phyloP scores from a whole-genome alignment of 2,797 vertebrate genomes.

The Melanotaenia trifasciata region DNA sequence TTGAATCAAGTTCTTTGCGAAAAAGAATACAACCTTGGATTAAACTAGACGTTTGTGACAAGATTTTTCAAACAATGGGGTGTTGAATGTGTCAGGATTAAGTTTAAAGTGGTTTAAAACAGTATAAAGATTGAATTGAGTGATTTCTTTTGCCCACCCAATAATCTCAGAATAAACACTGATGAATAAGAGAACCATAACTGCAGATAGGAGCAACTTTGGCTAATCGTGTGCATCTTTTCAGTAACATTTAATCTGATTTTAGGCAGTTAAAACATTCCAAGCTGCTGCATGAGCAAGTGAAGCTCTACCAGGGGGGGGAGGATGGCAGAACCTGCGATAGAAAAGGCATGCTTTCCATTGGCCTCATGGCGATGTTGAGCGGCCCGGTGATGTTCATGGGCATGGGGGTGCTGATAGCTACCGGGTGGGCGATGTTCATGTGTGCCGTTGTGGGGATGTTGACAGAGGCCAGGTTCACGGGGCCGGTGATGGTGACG shows the following conservation, averaged over 20 bases:
- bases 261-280: slow-evolving; percentile 54
- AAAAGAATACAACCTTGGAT: no score
- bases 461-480: slow-evolving; percentile 90
- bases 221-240: not conserved
- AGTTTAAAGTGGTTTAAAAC: no score
- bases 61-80: no score
- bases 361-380: slow-evolving; percentile 96
- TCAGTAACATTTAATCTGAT: slow-evolving; percentile 4
- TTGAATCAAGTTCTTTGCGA: no score
- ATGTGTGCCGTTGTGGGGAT: slow-evolving; percentile 86
- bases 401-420: slow-evolving; percentile 94
- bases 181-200: no score
- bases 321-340: slow-evolving; percentile 97
- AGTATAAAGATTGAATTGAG: no score
- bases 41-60: no score
- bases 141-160: no score
- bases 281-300: slow-evolving; percentile 12
- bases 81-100: no score
- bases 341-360: slow-evolving; percentile 91
- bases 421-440: slow-evolving; percentile 95
- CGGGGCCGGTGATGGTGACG: slow-evolving; percentile 95
- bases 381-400: slow-evolving; percentile 90
- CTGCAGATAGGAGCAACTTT: no score
- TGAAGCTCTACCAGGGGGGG: slow-evolving; percentile 90
- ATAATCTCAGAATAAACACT: no score